Evolutionary conservation across 2,888 invertebrate genomes (phyloP).

Genomic region (Poecilus cupreus): DNA sequence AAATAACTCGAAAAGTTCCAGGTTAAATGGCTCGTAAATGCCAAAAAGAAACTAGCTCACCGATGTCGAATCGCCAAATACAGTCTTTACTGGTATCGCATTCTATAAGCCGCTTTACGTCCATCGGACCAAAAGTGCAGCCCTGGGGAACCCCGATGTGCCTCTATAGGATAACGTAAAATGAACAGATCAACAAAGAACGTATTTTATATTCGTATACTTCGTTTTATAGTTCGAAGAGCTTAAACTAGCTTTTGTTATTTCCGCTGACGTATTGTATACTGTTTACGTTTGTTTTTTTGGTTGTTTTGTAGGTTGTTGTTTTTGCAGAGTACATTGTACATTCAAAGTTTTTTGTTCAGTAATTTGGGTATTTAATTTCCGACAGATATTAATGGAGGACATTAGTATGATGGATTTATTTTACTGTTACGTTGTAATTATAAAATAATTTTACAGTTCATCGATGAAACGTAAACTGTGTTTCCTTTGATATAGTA

Average conservation of each 20-base stretch:
- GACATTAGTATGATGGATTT: neutral
- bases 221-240: neutral
- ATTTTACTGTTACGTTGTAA: neutral
- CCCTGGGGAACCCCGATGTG: neutral
- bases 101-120: conserved; percentile 15
- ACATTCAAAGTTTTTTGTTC: neutral
- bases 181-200: conserved; percentile 1
- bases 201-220: neutral
- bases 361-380: neutral
- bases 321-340: neutral
- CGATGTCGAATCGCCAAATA: neutral
- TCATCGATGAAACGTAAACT: too few species aligned
- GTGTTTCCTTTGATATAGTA: too few species aligned
- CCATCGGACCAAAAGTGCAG: neutral
- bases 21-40: neutral
- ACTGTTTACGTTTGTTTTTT: neutral
- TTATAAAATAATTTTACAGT: neutral
- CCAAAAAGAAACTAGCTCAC: neutral
- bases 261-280: neutral
- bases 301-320: conserved; percentile 4
- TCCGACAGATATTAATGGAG: conserved; percentile 22
- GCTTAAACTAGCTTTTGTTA: conserved; percentile 22
- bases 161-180: conserved; percentile 6
- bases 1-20: too few species aligned
- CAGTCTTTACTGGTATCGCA: conserved; percentile 3